phyloP scores from a whole-genome alignment of 2,797 vertebrate species.

The Jordanella pulchra region DNA sequence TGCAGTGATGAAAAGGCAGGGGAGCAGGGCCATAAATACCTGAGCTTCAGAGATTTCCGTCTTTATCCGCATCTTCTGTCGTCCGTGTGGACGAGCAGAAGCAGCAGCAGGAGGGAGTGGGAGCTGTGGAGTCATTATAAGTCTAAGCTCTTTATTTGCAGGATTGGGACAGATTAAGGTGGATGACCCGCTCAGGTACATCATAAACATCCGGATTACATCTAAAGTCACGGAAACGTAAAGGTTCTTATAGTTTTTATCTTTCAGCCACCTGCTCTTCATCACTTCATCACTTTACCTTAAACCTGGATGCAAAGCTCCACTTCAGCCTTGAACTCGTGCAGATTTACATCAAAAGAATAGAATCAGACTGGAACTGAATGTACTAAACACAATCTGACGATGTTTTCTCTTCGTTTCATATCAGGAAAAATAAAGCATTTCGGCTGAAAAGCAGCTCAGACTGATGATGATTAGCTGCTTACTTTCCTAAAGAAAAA shows the following conservation, averaged over 20 bases:
- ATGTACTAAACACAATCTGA: no score
- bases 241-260: conserved; percentile 26
- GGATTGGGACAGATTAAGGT: conserved; percentile 41
- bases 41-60: not conserved
- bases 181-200: conserved; percentile 42
- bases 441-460: no score
- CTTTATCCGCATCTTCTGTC: not conserved
- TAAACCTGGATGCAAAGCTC: no score
- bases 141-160: conserved; percentile 31
- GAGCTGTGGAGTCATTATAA: not conserved
- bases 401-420: no score
- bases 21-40: not conserved
- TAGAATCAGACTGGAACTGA: no score
- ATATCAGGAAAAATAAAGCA: no score
- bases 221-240: conserved; percentile 4
- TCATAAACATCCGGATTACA: conserved; percentile 59
- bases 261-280: conserved; percentile 16
- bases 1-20: not conserved
- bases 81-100: not conserved
- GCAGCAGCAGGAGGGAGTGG: not conserved
- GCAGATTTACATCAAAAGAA: no score
- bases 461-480: no score
- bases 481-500: no score
- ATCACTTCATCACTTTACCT: not conserved
- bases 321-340: no score